phyloP scores from a whole-genome alignment of 1,140 invertebrate genomes.

The Sarcophaga peregrina region DNA sequence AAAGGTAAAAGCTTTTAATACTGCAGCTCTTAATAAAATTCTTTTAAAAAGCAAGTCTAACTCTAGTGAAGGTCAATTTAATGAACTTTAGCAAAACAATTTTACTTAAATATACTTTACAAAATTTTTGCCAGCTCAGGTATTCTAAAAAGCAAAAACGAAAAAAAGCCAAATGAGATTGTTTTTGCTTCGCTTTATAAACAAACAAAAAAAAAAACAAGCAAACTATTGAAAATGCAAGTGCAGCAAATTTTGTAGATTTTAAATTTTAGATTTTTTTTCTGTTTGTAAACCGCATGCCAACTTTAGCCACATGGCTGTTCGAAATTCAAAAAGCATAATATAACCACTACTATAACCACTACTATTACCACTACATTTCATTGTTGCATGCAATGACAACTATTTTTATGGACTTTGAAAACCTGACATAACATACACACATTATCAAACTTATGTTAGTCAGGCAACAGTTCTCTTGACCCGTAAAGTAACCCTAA shows the following conservation, averaged over 20 bases:
- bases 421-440: neutral
- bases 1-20: neutral
- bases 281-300: neutral
- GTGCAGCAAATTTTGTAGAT: neutral
- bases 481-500: neutral
- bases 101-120: neutral
- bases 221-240: neutral
- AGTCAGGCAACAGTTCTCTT: slow-evolving; percentile 1
- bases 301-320: neutral
- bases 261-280: neutral
- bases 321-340: slow-evolving; percentile 6
- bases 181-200: neutral
- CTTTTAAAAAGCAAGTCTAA: neutral
- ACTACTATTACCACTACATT: neutral
- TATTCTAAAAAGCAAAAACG: neutral
- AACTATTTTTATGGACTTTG: neutral
- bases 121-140: neutral
- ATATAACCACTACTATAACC: neutral
- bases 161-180: neutral
- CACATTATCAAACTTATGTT: neutral
- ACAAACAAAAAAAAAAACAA: neutral
- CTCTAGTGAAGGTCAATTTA: neutral
- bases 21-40: neutral
- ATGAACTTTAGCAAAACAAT: neutral
- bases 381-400: neutral